Conservation (phyloP, 2,888 invertebrate genomes). For the Pollenia amentaria region DNA sequence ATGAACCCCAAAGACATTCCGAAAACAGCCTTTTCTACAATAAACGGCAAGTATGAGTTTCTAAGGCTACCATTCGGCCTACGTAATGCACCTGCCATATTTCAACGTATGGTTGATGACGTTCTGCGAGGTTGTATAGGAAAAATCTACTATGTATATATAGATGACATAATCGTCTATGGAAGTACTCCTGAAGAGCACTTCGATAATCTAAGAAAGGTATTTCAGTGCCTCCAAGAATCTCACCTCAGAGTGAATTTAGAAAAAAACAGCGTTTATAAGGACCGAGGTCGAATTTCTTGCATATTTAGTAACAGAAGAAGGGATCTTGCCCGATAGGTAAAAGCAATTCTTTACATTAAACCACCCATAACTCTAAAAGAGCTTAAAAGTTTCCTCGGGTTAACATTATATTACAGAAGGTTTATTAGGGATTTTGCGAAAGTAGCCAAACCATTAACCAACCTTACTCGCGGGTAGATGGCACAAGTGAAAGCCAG, state of each 20-base stretch:
- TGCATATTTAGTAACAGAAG: conserved; percentile 14
- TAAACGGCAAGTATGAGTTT: neutral
- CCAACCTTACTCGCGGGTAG: conserved; percentile 45
- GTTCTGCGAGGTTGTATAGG: neutral
- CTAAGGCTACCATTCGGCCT: neutral
- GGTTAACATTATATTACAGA: conserved; percentile 52
- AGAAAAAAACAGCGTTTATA: conserved; percentile 47
- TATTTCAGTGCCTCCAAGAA: conserved; percentile 41
- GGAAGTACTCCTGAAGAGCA: neutral
- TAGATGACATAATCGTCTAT: neutral
- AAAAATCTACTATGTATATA: too few relatives aligned
- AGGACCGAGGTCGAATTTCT: conserved; percentile 61
- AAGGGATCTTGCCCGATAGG: conserved; percentile 41
- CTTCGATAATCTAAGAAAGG: neutral
- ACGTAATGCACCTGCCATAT: neutral
- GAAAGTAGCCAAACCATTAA: conserved; percentile 48
- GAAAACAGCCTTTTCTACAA: neutral
- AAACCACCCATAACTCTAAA: conserved; percentile 52
- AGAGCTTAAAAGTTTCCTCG: conserved; percentile 59
- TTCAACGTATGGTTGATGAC: neutral
- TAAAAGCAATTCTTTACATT: neutral
- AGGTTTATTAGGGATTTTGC: conserved; percentile 61
- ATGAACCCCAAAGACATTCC: conserved; percentile 59
- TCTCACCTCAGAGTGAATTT: conserved; percentile 51
- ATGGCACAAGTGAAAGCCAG: conserved; percentile 58